Percentiles rank a stretch among this genome's conserved stretches.
Conservation (phyloP, 1,140 invertebrate species). For the Drosophila punjabiensis region DNA sequence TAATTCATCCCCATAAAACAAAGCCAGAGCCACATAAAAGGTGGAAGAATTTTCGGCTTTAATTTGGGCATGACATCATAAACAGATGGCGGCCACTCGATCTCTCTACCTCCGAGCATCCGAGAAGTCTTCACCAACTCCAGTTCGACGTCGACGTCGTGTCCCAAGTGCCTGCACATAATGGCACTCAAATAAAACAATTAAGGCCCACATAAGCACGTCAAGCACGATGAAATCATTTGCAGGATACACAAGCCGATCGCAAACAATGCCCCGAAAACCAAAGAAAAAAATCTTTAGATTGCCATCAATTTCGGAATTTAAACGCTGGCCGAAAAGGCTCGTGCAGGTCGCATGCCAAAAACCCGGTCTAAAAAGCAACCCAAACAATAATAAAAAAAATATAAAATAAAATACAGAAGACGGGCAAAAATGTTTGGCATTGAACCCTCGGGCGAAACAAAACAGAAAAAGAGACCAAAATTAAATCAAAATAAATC, state of each 20-base stretch:
- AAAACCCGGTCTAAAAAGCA: conserved; percentile 40
- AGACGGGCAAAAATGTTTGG: conserved; percentile 69
- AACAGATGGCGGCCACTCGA: conserved; percentile 66
- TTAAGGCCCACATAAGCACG: conserved; percentile 80
- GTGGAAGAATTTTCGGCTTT: conserved; percentile 61
- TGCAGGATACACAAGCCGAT: conserved; percentile 64
- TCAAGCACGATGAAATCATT: conserved; percentile 79
- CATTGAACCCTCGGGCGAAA: conserved; percentile 74
- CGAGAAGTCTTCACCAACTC: conserved; percentile 34
- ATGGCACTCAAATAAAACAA: conserved; percentile 84
- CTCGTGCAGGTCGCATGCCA: conserved; percentile 82
- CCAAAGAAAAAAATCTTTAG: conserved; percentile 7
- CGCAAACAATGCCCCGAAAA: conserved; percentile 43
- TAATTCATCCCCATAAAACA: conserved; percentile 58
- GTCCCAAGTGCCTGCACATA: conserved; percentile 75
- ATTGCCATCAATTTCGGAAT: conserved; percentile 75
- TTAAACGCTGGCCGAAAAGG: conserved; percentile 56
- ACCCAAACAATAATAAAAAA: conserved; percentile 29
- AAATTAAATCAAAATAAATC: conserved; percentile 81
- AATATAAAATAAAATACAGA: conserved; percentile 30
- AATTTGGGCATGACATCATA: conserved; percentile 77
- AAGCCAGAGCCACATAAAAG: conserved; percentile 50
- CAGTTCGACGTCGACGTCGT: conserved; percentile 4
- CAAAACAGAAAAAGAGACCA: conserved; percentile 31
- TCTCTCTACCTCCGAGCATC: conserved; percentile 5